phyloP scores from a whole-genome alignment of 2,888 invertebrate genomes.

The Agrochola lota region DNA sequence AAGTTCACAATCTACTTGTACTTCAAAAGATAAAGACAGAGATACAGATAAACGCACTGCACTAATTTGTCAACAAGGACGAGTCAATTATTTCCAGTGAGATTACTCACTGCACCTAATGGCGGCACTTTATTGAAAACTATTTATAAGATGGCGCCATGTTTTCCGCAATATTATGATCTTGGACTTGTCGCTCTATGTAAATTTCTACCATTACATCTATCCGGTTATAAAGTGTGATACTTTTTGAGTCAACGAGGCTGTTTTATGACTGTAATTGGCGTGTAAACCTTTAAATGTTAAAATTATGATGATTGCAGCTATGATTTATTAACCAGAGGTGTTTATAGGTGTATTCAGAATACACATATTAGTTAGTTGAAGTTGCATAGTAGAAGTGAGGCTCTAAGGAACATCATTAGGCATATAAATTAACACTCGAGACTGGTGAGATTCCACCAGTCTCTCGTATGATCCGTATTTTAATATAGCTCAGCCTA shows the following conservation, averaged over 20 bases:
- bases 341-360: not conserved
- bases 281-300: constrained; percentile 18
- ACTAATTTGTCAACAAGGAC: constrained; percentile 66
- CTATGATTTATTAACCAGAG: constrained; percentile 13
- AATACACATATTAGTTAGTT: not conserved
- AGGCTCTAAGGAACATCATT: not conserved
- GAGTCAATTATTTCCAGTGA: constrained; percentile 67
- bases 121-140: constrained; percentile 63
- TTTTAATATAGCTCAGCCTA: not conserved
- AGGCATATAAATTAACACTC: not conserved
- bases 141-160: constrained; percentile 70
- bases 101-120: constrained; percentile 65
- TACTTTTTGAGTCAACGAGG: constrained; percentile 39
- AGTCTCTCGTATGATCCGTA: not conserved
- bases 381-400: not conserved
- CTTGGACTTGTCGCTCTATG: constrained; percentile 63
- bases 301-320: constrained; percentile 32
- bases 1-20: not conserved
- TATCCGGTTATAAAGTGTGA: constrained; percentile 45
- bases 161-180: constrained; percentile 62
- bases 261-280: constrained; percentile 27
- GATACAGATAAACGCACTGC: constrained; percentile 37
- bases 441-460: too few relatives aligned
- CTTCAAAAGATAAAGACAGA: constrained; percentile 20
- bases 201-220: constrained; percentile 51